Percentiles rank a stretch among this genome's conserved stretches.
Evolutionary conservation across 2,113 vertebrate genomes (phyloP).

Genomic region (Kryptolebias marmoratus): DNA sequence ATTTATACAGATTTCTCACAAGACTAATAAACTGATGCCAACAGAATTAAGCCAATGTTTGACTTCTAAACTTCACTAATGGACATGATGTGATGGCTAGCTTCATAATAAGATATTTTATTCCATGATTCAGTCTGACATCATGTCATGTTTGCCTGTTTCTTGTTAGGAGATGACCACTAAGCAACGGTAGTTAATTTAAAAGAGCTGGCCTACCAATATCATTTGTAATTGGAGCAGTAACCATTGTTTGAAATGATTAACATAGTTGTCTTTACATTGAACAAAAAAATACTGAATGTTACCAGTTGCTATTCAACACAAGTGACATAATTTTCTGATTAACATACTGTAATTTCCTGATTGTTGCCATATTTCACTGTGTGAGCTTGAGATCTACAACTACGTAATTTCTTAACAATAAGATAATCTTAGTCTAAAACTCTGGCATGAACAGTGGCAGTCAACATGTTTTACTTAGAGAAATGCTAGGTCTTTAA

Average conservation of each 20-base stretch:
- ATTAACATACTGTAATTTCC: too few relatives aligned
- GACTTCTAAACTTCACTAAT: neutral
- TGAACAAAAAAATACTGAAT: neutral
- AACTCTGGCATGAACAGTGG: too few relatives aligned
- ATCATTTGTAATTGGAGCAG: neutral
- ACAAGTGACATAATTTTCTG: too few relatives aligned
- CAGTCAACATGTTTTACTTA: too few relatives aligned
- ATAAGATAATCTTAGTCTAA: too few relatives aligned
- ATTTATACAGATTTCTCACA: constrained; percentile 20
- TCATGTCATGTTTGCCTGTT: neutral
- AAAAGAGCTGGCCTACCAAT: neutral
- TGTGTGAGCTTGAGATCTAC: too few relatives aligned
- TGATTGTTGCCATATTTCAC: too few relatives aligned
- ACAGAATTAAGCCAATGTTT: neutral
- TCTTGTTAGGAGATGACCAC: neutral
- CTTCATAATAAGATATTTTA: neutral
- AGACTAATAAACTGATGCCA: neutral
- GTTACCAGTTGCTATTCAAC: neutral
- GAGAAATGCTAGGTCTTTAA: too few relatives aligned
- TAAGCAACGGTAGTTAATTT: neutral
- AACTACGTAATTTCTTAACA: too few relatives aligned
- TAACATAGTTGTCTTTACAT: neutral
- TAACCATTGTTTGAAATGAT: neutral
- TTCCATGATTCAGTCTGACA: neutral
- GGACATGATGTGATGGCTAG: neutral